phyloP scores from a whole-genome alignment of 2,113 vertebrate genomes.

The Rutilus rutilus region DNA sequence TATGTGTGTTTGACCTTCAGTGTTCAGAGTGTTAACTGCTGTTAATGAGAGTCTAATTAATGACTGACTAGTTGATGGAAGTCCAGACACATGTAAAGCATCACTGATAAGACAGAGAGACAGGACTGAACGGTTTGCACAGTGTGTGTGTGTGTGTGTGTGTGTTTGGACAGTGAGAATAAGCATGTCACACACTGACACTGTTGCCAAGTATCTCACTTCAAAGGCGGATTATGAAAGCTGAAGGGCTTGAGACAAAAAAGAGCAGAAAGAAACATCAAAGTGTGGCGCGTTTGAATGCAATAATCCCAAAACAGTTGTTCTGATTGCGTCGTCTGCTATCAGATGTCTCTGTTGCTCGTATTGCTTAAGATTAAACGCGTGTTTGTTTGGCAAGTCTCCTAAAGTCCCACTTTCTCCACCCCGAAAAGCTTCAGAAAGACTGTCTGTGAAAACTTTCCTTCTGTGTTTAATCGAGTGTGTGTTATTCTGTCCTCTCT shows the following conservation, averaged over 20 bases:
- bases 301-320: conserved; percentile 79
- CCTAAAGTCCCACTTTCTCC: conserved; percentile 50
- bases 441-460: not conserved
- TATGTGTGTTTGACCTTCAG: conserved; percentile 37
- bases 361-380: conserved; percentile 57
- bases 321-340: conserved; percentile 68
- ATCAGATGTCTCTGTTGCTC: conserved; percentile 69
- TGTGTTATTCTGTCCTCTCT: conserved; percentile 46
- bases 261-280: conserved; percentile 73
- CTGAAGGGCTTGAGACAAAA: conserved; percentile 73
- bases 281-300: conserved; percentile 73
- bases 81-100: conserved; percentile 53
- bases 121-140: conserved; percentile 50
- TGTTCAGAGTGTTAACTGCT: conserved; percentile 64
- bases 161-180: conserved; percentile 68
- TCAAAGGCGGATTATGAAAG: conserved; percentile 78
- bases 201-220: conserved; percentile 77
- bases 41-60: conserved; percentile 70
- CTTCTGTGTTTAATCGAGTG: conserved; percentile 32
- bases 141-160: conserved; percentile 61
- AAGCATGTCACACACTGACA: conserved; percentile 72
- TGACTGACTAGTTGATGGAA: conserved; percentile 66
- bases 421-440: conserved; percentile 42
- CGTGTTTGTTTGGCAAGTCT: conserved; percentile 63
- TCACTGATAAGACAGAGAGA: conserved; percentile 41